These are phyloP conservation scores for Hartigia nigra DNA, from an alignment of 2,888 invertebrate species.

Conservation along the genomic window DNA sequence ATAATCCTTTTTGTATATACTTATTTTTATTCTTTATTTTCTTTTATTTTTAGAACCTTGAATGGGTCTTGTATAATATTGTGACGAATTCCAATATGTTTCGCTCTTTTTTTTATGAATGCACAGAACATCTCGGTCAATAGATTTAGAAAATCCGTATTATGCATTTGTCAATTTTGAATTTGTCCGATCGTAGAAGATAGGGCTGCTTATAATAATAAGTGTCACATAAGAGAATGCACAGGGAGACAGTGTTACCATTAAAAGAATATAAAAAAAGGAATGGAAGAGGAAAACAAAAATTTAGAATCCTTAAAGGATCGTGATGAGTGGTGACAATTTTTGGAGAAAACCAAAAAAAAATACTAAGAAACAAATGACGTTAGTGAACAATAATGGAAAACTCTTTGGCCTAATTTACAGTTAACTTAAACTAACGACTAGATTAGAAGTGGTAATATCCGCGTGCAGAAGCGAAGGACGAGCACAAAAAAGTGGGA, in stretches of 20 bases:
- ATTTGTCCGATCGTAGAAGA: not conserved
- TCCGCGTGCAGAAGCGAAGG: not conserved
- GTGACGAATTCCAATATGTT: not conserved
- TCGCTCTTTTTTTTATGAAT: not conserved
- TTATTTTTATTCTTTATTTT: not conserved
- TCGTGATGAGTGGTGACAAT: not conserved
- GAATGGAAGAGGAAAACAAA: not conserved
- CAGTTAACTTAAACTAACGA: not conserved
- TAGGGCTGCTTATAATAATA: not conserved
- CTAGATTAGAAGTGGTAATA: not conserved
- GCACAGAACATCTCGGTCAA: not conserved
- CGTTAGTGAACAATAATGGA: not conserved
- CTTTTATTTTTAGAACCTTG: not conserved
- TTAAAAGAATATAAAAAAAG: not conserved
- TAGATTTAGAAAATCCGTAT: not conserved
- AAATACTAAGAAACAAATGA: not conserved
- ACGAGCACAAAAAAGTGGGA: not conserved
- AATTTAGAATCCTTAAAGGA: not conserved
- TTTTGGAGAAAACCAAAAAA: not conserved
- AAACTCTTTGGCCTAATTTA: conserved; percentile 4
- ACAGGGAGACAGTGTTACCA: not conserved
- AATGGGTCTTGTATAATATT: not conserved
- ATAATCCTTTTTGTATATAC: not conserved
- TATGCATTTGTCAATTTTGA: not conserved
- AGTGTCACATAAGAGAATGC: not conserved